Evolutionary conservation across 2,797 vertebrate genomes (phyloP), one percentile per base, ranked within the genome.

Genomic region (Xenopus petersii): DNA sequence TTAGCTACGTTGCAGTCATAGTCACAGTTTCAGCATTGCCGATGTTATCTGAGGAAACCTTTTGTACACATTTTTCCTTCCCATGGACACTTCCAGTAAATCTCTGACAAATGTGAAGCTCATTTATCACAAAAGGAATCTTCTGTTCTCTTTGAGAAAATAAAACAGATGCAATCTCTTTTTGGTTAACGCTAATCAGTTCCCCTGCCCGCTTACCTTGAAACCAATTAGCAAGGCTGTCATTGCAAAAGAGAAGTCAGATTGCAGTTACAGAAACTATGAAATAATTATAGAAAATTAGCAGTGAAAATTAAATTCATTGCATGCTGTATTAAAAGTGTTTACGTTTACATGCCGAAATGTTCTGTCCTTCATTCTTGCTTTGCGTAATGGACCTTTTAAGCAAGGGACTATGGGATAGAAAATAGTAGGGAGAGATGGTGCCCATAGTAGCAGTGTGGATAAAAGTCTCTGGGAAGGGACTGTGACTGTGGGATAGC

Each of bases 91-190:
- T 2, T 61, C 54, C 71, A 65, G 46, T 59, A 65, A 73, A 73
- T 64, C 71, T 56, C 16, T 68, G 64, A 36, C 24, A 59, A 73
- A 64, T 17, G 30, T 1, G 15, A 56, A 64, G 66, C 24, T 69
- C 12, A 69, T 54, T 71, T 60, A 10, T 67, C 48, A 72, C 24
- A 26, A 10, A 49, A 16, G 70, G 76, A 78, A 59, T 78, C 66
- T 26, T 48, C 13, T 12, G 2, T 70, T 42, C 48, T 12, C 49
- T 47, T 24, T 71, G 16, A 46, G 11, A 26, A 12, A 21, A 64
- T 21, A 63, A 64, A 64, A 58, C 24, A 46, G 10, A 16, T 5
- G 24, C 12, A 49, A 69, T 64, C 64, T 59, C 17, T 64, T 51
- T 51, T 67, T 59, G 12, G 24, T 55, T 56, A 16, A 59, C 56